Percentiles rank a stretch among this genome's conserved stretches.
Evolutionary conservation across 2,797 vertebrate species (phyloP).

Genomic region (Poecilia picta): DNA sequence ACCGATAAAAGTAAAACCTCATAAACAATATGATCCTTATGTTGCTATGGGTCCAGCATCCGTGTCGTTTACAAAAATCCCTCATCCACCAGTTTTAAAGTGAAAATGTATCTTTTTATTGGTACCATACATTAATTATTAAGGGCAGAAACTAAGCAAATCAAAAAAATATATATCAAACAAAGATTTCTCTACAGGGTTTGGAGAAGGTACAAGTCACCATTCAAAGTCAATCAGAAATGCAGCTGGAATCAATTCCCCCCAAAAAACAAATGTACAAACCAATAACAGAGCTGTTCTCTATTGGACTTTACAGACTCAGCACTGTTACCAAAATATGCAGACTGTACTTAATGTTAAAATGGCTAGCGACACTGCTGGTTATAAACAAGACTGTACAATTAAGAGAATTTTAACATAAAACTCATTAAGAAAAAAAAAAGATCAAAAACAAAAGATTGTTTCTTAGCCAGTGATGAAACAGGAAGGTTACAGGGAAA

Average conservation of each 20-base stretch:
- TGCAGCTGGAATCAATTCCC: conserved; percentile 57
- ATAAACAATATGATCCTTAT: neutral
- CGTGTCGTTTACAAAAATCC: conserved; percentile 13
- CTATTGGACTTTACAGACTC: conserved; percentile 59
- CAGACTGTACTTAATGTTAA: conserved; percentile 59
- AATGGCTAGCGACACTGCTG: conserved; percentile 51
- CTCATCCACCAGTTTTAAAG: conserved; percentile 70
- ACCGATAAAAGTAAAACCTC: neutral
- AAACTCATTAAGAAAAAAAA: conserved; percentile 23
- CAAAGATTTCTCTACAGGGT: conserved; percentile 81
- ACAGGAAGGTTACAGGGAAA: conserved; percentile 46
- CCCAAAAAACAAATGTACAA: conserved; percentile 59
- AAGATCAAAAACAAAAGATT: conserved; percentile 16
- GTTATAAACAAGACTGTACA: conserved; percentile 41
- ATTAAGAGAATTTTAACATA: conserved; percentile 44
- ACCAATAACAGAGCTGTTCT: conserved; percentile 55
- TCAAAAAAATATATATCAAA: conserved; percentile 83
- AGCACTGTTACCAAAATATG: conserved; percentile 62
- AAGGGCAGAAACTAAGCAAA: conserved; percentile 92
- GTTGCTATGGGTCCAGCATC: neutral
- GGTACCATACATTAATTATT: conserved; percentile 96
- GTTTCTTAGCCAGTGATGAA: conserved; percentile 37
- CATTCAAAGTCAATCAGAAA: conserved; percentile 70
- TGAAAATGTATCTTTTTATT: conserved; percentile 92
- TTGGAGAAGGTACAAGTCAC: conserved; percentile 80